phyloP scores from a whole-genome alignment of 2,888 invertebrate genomes.

The Drosophila melanosoma region DNA sequence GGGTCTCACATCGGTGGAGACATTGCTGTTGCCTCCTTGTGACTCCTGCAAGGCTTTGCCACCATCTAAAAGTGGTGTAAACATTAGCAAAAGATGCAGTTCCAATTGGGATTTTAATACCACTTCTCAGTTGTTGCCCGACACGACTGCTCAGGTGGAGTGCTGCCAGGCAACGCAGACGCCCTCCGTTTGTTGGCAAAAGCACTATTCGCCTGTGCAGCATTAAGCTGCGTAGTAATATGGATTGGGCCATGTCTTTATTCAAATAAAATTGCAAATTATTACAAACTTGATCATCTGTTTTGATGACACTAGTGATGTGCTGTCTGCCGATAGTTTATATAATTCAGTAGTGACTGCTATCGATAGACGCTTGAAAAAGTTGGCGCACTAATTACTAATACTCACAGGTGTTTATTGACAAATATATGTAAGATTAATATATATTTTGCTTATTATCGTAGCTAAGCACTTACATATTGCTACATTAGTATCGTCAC shows the following conservation, averaged over 20 bases:
- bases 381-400: not conserved
- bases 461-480: not conserved
- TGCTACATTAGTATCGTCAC: not conserved
- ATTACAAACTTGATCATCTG: slow-evolving; percentile 53
- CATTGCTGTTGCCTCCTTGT: slow-evolving; percentile 53
- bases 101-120: slow-evolving; percentile 33
- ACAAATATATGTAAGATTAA: no score
- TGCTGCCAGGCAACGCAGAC: slow-evolving; percentile 44
- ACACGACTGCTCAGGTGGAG: slow-evolving; percentile 35
- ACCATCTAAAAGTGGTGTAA: slow-evolving; percentile 9
- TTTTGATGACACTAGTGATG: slow-evolving; percentile 36
- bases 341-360: slow-evolving; percentile 9
- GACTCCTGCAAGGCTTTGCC: slow-evolving; percentile 57
- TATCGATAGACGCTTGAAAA: not conserved
- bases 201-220: slow-evolving; percentile 47
- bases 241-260: slow-evolving; percentile 65
- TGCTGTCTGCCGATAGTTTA: slow-evolving; percentile 36
- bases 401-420: no score
- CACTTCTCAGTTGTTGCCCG: slow-evolving; percentile 45
- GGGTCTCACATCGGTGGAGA: slow-evolving; percentile 87
- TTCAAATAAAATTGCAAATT: slow-evolving; percentile 25
- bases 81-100: not conserved
- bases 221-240: slow-evolving; percentile 67
- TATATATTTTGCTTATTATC: not conserved
- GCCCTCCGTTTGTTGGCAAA: slow-evolving; percentile 15